Evolutionary conservation across 1,140 invertebrate species (phyloP).

Genomic region (Frieseomelitta varia): DNA sequence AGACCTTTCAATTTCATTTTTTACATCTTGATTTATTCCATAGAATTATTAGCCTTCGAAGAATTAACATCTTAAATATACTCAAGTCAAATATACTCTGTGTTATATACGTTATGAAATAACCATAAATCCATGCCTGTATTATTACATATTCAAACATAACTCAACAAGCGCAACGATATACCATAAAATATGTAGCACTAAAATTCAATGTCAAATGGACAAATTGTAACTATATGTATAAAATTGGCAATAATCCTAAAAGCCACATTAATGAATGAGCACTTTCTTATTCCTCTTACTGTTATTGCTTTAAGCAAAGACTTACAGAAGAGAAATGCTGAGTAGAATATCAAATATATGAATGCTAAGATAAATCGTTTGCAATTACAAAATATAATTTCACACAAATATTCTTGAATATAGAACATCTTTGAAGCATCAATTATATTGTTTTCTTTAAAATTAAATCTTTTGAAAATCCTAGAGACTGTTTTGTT

Average conservation of each 20-base stretch:
- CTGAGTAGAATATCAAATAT: background rate
- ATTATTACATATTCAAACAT: slow-evolving; percentile 26
- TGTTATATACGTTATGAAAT: background rate
- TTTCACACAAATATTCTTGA: background rate
- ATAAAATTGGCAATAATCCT: background rate
- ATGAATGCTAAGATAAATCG: background rate
- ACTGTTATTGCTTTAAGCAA: slow-evolving; percentile 11
- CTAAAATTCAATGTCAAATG: slow-evolving; percentile 33
- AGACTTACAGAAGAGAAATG: slow-evolving; percentile 17
- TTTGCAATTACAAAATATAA: slow-evolving; percentile 10
- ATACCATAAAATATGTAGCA: slow-evolving; percentile 35
- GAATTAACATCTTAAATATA: slow-evolving; percentile 7
- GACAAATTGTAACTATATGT: background rate
- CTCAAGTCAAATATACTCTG: slow-evolving; percentile 7
- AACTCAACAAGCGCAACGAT: slow-evolving; percentile 35
- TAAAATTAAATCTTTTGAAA: background rate
- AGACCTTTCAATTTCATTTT: background rate
- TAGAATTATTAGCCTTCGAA: slow-evolving; percentile 3
- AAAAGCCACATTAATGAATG: background rate
- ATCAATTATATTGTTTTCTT: background rate
- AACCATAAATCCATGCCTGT: slow-evolving; percentile 20
- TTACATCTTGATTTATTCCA: background rate
- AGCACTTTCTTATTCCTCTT: slow-evolving; percentile 19
- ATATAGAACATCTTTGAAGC: slow-evolving; percentile 11
- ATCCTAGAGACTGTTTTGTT: background rate